Base-by-base conservation (phyloP, 2,888 invertebrate genomes). In the Aleiodes alternator region DNA sequence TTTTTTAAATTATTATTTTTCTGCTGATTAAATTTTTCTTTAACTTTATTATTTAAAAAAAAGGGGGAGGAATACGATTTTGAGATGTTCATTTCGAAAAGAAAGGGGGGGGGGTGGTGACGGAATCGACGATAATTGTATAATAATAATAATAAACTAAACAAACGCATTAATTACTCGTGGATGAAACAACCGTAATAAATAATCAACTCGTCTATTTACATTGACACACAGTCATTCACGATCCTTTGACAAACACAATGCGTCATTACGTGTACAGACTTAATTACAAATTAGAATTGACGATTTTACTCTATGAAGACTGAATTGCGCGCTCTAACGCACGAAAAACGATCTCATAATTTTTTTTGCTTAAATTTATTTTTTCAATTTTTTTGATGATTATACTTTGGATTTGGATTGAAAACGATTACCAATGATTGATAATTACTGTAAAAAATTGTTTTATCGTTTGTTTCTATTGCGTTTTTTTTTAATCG, bases 151-250 rank as follows among this genome's bases (percentile, higher is more conserved):
- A n/a, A 57, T 31, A 38, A 31, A 59, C 29, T 31, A 34, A 34
- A 59, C 31, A 38, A 64, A 43, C 48, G 8, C 16, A 48, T 48
- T 64, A 64, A 64, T 64, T 64, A 11, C 14, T 12, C 43, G 11
- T 12, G 43, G 43, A 48, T 48, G 23, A 43, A 64, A 64, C 48
- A 48, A 64, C 43, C 38, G 59, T 23, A 64, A 64, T 64, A 48
- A 71, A 69, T 73, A 71, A 59, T 68, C 57, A 53, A 55, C 53
- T 71, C 71, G 55, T 53, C 68, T 43, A 53, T 72, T 56, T 51
- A 51, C 48, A 43, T 53, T 64, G 34, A 53, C 16, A 14, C 16
- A 14, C n/a, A 43, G 43, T 43, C 43, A 43, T 43, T 16, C 12
- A 8, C 59, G 11, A 48, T 34, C 43, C 9, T 38, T 31, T 23